phyloP scores from a whole-genome alignment of 2,797 vertebrate species.

The Rhincodon typus region DNA sequence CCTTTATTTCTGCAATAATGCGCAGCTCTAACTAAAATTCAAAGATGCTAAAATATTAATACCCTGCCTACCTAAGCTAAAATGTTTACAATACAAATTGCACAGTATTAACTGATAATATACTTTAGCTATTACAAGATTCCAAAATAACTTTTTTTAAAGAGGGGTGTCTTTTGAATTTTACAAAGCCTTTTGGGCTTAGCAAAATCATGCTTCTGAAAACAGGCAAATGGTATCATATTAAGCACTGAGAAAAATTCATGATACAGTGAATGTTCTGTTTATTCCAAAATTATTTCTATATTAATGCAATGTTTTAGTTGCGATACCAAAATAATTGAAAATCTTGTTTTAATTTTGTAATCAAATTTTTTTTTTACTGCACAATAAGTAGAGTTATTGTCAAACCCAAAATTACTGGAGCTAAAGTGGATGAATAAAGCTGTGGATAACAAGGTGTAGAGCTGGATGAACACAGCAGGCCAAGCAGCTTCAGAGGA shows the following conservation, averaged over 20 bases:
- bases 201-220: not conserved
- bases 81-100: not conserved
- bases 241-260: not conserved
- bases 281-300: not conserved
- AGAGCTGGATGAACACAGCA: too few relatives aligned
- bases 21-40: not conserved
- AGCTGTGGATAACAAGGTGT: not conserved
- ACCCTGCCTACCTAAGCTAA: not conserved
- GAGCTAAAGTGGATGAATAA: not conserved
- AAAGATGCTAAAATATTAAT: not conserved
- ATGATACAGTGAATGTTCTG: not conserved
- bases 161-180: not conserved
- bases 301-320: not conserved
- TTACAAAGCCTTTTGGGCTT: not conserved
- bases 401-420: not conserved
- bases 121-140: not conserved
- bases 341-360: not conserved
- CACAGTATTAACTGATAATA: not conserved
- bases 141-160: not conserved
- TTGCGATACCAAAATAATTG: not conserved
- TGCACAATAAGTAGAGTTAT: not conserved
- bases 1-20: constrained; percentile 24
- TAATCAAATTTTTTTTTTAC: not conserved
- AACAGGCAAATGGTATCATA: not conserved
- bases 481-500: too few relatives aligned